These are phyloP conservation scores for Nothocercus nigrocapillus DNA, from an alignment of 2,113 vertebrate genomes.

Conservation along the genomic window DNA sequence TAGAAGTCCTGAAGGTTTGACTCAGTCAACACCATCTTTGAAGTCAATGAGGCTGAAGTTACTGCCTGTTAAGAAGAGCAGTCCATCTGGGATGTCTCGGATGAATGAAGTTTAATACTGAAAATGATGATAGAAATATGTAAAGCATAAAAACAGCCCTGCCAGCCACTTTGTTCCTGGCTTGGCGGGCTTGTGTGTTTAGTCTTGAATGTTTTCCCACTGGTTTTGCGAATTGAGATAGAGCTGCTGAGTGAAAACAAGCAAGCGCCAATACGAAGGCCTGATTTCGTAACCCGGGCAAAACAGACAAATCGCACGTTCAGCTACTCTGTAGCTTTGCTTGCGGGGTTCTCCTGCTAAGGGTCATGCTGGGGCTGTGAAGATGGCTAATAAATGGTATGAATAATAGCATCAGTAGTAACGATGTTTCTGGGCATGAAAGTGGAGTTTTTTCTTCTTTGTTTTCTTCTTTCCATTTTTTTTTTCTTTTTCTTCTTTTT, in stretches of 20 bases:
- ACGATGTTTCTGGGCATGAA: background rate
- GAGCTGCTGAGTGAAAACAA: slow-evolving; percentile 33
- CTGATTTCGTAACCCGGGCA: slow-evolving; percentile 33
- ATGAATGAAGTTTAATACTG: slow-evolving; percentile 39
- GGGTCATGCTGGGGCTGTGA: background rate
- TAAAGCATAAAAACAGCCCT: background rate
- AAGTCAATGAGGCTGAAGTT: slow-evolving; percentile 33
- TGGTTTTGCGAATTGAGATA: slow-evolving; percentile 8
- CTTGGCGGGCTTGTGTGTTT: slow-evolving; percentile 23
- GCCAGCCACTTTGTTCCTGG: background rate
- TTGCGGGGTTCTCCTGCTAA: background rate
- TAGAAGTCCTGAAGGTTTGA: slow-evolving; percentile 50
- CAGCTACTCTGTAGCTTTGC: background rate
- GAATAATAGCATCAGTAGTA: background rate
- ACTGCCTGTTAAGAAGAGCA: slow-evolving; percentile 15
- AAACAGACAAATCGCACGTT: background rate
- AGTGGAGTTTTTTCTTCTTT: background rate
- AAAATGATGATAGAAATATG: slow-evolving; percentile 45
- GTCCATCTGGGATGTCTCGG: slow-evolving; percentile 42
- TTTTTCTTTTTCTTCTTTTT: background rate
- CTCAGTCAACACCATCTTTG: slow-evolving; percentile 52
- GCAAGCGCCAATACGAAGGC: background rate
- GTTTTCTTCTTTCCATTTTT: too few relatives aligned
- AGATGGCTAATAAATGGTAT: background rate
- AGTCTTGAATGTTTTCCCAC: background rate